Percentiles rank a stretch among this genome's conserved stretches.
Conservation (phyloP, 2,797 vertebrate genomes). For the Leuciscus waleckii region DNA sequence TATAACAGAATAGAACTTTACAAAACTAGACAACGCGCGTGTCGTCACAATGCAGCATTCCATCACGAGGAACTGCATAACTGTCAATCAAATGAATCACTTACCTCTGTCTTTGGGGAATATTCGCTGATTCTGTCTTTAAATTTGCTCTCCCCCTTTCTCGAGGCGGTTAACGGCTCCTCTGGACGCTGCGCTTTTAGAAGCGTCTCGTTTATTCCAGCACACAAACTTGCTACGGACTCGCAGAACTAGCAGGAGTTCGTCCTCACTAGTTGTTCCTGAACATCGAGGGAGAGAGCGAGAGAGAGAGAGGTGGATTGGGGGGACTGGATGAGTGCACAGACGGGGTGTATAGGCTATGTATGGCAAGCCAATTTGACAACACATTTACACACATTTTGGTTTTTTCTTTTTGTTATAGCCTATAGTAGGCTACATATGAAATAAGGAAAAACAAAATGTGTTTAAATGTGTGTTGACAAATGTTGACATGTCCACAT, state of each 20-base stretch:
- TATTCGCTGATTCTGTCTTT: slow-evolving; percentile 5
- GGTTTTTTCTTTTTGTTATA: no score
- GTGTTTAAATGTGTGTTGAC: no score
- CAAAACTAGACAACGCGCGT: background rate
- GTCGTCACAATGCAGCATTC: slow-evolving; percentile 49
- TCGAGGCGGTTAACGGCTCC: slow-evolving; percentile 48
- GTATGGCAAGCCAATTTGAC: slow-evolving; percentile 23
- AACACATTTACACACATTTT: background rate
- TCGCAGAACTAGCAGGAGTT: slow-evolving; percentile 63
- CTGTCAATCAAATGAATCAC: background rate
- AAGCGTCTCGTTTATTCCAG: slow-evolving; percentile 57
- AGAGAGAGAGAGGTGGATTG: slow-evolving; percentile 15
- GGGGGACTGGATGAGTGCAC: slow-evolving; percentile 39
- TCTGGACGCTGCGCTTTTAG: slow-evolving; percentile 17
- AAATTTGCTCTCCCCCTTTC: slow-evolving; percentile 56
- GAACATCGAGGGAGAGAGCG: slow-evolving; percentile 62
- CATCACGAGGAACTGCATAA: slow-evolving; percentile 15
- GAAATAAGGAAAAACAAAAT: background rate
- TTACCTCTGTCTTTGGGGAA: slow-evolving; percentile 43
- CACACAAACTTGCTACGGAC: slow-evolving; percentile 61
- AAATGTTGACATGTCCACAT: background rate
- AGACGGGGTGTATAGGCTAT: background rate
- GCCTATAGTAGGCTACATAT: background rate
- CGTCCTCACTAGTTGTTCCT: slow-evolving; percentile 66
- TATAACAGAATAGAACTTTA: slow-evolving; percentile 5